These are phyloP conservation scores for Amphilophus citrinellus DNA, from an alignment of 2,113 vertebrate genomes.

Conservation along the genomic window DNA sequence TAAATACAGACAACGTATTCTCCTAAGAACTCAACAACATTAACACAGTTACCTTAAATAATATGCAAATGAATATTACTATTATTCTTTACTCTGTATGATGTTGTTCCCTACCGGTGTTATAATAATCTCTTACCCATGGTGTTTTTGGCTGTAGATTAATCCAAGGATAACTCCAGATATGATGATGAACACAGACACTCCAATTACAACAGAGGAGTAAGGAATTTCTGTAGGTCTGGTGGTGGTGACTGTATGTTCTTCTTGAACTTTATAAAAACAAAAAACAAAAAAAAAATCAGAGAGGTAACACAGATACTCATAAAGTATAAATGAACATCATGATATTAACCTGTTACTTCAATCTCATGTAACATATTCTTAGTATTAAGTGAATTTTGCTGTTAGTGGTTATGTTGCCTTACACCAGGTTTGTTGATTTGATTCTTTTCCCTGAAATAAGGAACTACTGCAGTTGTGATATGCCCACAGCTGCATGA, in stretches of 20 bases:
- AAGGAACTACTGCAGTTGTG: neutral
- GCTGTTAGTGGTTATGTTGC: too few relatives aligned
- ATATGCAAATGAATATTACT: rapidly evolving
- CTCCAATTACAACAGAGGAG: too few relatives aligned
- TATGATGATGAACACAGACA: neutral
- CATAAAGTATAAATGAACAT: neutral
- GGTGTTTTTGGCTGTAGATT: rapidly evolving
- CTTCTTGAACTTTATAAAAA: too few relatives aligned
- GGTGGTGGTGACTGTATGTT: too few relatives aligned
- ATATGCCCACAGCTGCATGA: neutral
- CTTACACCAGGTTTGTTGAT: too few relatives aligned
- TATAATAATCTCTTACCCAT: neutral
- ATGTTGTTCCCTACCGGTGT: rapidly evolving
- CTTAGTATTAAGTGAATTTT: neutral
- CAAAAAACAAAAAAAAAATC: neutral
- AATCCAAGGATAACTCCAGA: neutral
- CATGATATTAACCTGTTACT: neutral
- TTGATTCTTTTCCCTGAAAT: too few relatives aligned
- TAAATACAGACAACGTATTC: too few relatives aligned
- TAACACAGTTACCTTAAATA: neutral
- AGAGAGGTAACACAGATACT: rapidly evolving
- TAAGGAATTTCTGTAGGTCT: too few relatives aligned
- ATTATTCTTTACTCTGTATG: neutral
- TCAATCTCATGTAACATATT: neutral
- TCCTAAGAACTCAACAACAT: rapidly evolving